phyloP scores from a whole-genome alignment of 2,888 invertebrate species.

The Fabriciana adippe region DNA sequence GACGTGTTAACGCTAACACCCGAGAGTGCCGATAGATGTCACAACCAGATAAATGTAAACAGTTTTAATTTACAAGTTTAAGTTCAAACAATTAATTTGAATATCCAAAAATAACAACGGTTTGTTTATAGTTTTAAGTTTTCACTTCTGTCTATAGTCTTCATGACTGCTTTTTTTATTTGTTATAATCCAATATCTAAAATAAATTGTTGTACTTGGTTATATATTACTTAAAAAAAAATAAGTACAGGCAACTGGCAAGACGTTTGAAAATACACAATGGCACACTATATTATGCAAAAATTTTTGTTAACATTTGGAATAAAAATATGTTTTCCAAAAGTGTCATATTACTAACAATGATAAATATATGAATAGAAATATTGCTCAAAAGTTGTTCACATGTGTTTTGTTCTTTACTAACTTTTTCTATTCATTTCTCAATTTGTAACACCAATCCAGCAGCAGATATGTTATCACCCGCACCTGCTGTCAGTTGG shows the following conservation, averaged over 20 bases:
- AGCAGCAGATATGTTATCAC: slow-evolving; percentile 94
- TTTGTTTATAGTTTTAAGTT: too few species aligned
- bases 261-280: not conserved
- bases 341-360: not conserved
- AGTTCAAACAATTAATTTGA: too few species aligned
- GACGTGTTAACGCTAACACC: too few species aligned
- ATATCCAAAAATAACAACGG: too few species aligned
- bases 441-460: slow-evolving; percentile 88
- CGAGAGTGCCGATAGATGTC: too few species aligned
- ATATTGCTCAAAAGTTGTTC: slow-evolving; percentile 17
- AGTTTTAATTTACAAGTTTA: too few species aligned
- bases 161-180: too few species aligned
- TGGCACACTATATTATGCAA: slow-evolving; percentile 15
- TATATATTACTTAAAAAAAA: not conserved
- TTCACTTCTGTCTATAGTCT: too few species aligned
- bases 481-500: slow-evolving; percentile 91
- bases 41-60: too few species aligned
- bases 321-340: not conserved
- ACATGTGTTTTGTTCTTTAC: not conserved
- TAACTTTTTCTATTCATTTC: slow-evolving; percentile 53
- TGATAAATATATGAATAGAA: slow-evolving; percentile 20
- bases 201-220: slow-evolving; percentile 12
- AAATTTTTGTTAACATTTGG: not conserved
- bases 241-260: slow-evolving; percentile 13
- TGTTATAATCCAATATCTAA: not conserved